A percentile compares a stretch with the other conserved stretches of the same genome.
Conservation (phyloP, 2,113 vertebrate species). For the Pomatostomus ruficeps region DNA sequence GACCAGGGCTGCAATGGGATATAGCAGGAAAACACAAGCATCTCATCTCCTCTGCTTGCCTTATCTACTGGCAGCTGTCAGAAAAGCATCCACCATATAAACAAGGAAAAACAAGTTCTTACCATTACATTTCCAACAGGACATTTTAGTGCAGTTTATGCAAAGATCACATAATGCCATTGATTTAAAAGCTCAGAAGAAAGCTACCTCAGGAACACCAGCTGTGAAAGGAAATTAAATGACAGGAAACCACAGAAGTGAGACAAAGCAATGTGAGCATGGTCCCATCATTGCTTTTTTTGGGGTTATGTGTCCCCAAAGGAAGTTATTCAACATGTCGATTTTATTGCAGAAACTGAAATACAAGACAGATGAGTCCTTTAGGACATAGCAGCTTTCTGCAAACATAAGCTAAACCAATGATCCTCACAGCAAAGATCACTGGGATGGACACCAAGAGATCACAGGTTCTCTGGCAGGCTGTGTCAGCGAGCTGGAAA, state of each 20-base stretch:
- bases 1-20: not conserved
- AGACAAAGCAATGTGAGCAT: not conserved
- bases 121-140: not conserved
- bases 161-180: not conserved
- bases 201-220: not conserved
- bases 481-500: not conserved
- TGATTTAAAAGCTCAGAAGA: not conserved
- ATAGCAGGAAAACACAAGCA: not conserved
- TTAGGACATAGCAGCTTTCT: not conserved
- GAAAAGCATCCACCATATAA: not conserved
- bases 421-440: not conserved
- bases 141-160: not conserved
- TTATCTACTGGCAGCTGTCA: fast-evolving
- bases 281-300: not conserved
- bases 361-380: not conserved
- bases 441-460: not conserved
- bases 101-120: not conserved
- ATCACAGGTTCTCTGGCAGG: not conserved
- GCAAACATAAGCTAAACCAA: not conserved
- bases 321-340: not conserved
- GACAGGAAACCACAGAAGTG: not conserved
- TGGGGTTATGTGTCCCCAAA: not conserved
- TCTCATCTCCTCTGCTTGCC: not conserved
- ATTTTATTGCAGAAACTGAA: not conserved
- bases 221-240: not conserved